These are phyloP conservation scores for Ormyrus thymus DNA, from an alignment of 2,888 invertebrate species.

Conservation along the genomic window DNA sequence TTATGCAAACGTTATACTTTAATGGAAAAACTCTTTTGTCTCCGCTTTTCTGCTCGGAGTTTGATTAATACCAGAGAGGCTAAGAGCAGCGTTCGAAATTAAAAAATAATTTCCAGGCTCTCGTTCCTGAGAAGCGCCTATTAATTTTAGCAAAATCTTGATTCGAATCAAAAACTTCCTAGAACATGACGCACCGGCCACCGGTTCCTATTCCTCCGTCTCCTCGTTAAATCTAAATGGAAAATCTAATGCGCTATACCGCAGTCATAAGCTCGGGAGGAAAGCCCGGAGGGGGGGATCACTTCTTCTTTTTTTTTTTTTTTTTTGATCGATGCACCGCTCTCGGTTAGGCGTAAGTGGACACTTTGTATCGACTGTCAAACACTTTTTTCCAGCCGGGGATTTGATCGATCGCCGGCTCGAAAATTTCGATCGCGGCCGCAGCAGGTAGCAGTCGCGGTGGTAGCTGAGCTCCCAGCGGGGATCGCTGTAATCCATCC, in stretches of 20 bases:
- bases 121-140: conserved; percentile 4
- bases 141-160: conserved; percentile 32
- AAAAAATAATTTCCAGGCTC: neutral
- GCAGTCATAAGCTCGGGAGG: neutral
- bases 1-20: too few relatives aligned
- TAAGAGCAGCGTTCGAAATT: too few relatives aligned
- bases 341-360: conserved; percentile 42
- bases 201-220: neutral
- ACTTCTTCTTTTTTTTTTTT: conserved; percentile 23
- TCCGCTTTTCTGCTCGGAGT: too few relatives aligned
- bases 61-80: too few relatives aligned
- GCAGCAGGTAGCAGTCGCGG: conserved; percentile 43
- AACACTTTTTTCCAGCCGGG: conserved; percentile 46
- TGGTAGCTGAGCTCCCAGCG: conserved; percentile 11
- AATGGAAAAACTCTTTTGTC: too few relatives aligned
- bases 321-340: conserved; percentile 46
- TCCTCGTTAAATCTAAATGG: conserved; percentile 47
- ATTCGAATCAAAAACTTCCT: conserved; percentile 6
- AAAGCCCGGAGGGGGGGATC: conserved; percentile 5
- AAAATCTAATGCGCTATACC: conserved; percentile 40
- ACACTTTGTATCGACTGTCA: conserved; percentile 56
- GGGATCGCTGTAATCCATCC: conserved; percentile 26
- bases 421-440: conserved; percentile 30
- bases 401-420: conserved; percentile 47
- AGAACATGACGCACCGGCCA: conserved; percentile 8